Conservation (phyloP, 2,797 vertebrate species). For the Enteromius paludinosus region DNA sequence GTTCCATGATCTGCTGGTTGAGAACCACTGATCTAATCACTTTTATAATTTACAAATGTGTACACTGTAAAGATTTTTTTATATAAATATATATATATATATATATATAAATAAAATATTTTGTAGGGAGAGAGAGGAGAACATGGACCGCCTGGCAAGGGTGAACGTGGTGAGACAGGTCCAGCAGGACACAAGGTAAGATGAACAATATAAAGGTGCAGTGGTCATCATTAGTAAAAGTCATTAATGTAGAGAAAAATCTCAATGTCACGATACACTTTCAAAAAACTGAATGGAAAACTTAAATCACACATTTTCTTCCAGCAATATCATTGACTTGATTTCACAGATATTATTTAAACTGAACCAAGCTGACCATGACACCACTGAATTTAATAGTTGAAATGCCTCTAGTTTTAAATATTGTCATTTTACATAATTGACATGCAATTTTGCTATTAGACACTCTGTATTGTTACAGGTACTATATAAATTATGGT, state of each 20-base stretch:
- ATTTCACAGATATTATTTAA: too few species aligned
- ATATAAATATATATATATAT: too few species aligned
- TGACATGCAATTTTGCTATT: too few species aligned
- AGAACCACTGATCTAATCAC: not conserved
- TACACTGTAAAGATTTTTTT: too few species aligned
- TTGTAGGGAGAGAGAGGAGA: slow-evolving; percentile 93
- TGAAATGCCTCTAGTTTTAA: too few species aligned
- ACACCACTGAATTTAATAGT: too few species aligned
- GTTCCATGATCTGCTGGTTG: not conserved
- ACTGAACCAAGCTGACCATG: too few species aligned
- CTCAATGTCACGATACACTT: not conserved
- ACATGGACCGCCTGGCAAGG: slow-evolving; percentile 87
- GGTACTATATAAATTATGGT: too few species aligned
- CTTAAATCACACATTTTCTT: not conserved
- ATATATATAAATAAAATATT: not conserved
- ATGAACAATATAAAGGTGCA: slow-evolving; percentile 42
- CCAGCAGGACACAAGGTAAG: slow-evolving; percentile 89
- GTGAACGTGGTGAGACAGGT: slow-evolving; percentile 89
- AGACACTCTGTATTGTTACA: too few species aligned
- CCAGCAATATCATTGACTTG: too few species aligned
- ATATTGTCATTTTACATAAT: too few species aligned
- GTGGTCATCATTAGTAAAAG: not conserved
- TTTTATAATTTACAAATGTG: not conserved
- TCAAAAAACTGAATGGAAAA: not conserved
- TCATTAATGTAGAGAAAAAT: not conserved